Base-by-base conservation (phyloP, 2,888 invertebrate species). In the Cetonia aurata region DNA sequence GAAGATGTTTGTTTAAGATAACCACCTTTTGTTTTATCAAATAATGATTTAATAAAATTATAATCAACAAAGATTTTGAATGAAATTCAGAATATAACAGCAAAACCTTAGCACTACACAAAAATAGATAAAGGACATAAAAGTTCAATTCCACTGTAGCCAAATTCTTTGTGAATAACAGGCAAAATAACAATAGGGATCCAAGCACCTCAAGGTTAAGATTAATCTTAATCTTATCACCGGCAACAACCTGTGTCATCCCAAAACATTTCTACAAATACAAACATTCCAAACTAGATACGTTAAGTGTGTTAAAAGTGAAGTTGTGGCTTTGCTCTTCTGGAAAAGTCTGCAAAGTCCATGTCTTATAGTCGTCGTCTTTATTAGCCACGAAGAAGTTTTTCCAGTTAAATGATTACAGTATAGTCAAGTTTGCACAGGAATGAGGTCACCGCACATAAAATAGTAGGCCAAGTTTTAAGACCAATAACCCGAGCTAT, bases 361-460 rank as follows among this genome's bases (percentile, higher is more conserved):
- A 12, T n/a, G 41, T 13, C 3, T 17, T 1, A 3, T n/a, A 6
- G 46, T n/a, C 48, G 15, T 31, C 10, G 42, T 48, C 48, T 13
- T 37, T 52, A 60, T 53, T 57, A 10, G 57, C 19, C n/a, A 50
- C 37, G 41, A 60, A 69, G 48, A 57, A 48, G 56, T 50, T 59
- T 62, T 56, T 69, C 52, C 50, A 65, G 37, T 65, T 50, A 37
- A 50, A 48, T 50, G 62, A 65, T 50, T 65, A 65, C 41, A 31
- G 50, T 50, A n/a, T n/a, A 46, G 48, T 31, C 41, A 59, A 66
- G 65, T 70, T 75, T 73, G 74, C 68, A 67, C 68, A 71, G 56
- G 73, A 77, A 75, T 71, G 74, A 71, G 77, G 77, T 77, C 77
- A 75, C 8, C 62, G 60, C 73, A 74, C 69, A 72, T 67, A 72